Percentiles rank a stretch among this genome's conserved stretches.
Conservation (phyloP, 2,113 vertebrate species). For the Pseudorasbora parva region DNA sequence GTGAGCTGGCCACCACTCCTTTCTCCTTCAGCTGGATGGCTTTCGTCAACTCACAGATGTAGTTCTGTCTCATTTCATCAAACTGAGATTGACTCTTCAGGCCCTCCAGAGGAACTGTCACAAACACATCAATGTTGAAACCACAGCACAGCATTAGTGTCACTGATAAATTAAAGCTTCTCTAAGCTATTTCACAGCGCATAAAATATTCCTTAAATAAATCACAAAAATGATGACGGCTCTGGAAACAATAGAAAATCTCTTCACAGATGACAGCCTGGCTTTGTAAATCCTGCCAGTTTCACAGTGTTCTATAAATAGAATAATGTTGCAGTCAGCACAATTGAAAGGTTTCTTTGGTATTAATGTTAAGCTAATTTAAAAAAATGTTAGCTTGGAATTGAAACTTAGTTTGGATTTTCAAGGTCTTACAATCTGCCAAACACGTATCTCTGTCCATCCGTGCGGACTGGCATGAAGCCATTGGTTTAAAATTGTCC, state of each 20-base stretch:
- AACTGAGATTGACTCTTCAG: conserved; percentile 92
- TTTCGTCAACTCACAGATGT: conserved; percentile 92
- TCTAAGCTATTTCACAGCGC: not conserved
- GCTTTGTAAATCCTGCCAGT: not conserved
- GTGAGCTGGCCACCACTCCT: conserved; percentile 85
- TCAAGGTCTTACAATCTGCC: not conserved
- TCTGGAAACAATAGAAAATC: not conserved
- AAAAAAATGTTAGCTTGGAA: not conserved
- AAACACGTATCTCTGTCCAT: not conserved
- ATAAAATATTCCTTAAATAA: not conserved
- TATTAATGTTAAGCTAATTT: not conserved
- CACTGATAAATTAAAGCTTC: not conserved
- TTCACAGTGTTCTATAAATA: not conserved
- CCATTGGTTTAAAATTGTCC: not conserved
- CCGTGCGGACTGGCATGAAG: not conserved
- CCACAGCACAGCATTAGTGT: not conserved
- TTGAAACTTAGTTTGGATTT: not conserved
- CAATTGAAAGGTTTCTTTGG: not conserved
- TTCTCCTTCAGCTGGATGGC: conserved; percentile 90
- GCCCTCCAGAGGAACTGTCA: conserved; percentile 93
- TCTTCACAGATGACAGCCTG: not conserved
- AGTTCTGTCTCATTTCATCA: conserved; percentile 95
- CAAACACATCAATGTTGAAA: not conserved
- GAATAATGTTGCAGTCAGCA: not conserved
- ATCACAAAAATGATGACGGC: not conserved